Conservation (phyloP, 1,140 invertebrate species). For the Tribolium madens region DNA sequence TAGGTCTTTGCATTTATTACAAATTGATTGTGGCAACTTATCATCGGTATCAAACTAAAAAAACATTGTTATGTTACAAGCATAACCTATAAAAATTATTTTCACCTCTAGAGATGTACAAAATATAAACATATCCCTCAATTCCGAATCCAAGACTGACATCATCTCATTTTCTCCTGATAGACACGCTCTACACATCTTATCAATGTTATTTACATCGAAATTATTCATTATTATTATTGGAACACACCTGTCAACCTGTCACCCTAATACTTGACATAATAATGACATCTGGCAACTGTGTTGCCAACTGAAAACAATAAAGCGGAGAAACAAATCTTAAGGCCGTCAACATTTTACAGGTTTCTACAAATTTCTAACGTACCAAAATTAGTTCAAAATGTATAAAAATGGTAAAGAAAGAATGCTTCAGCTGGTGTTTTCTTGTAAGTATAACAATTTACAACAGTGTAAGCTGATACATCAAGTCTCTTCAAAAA, state of each 20-base stretch:
- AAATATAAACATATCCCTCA: constrained; percentile 50
- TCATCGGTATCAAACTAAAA: constrained; percentile 51
- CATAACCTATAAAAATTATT: constrained; percentile 11
- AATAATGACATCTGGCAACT: too few relatives aligned
- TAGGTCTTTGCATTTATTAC: constrained; percentile 50
- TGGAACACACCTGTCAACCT: neutral
- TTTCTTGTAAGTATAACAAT: too few relatives aligned
- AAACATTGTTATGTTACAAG: neutral
- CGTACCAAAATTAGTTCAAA: too few relatives aligned
- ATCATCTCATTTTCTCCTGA: constrained; percentile 48
- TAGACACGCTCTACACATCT: constrained; percentile 56
- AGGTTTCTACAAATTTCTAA: too few relatives aligned
- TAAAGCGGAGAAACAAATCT: too few relatives aligned
- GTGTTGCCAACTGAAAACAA: too few relatives aligned
- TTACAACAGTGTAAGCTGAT: too few relatives aligned
- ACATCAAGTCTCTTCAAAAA: too few relatives aligned
- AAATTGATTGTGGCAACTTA: constrained; percentile 50
- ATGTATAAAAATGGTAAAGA: too few relatives aligned
- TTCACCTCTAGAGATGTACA: constrained; percentile 53
- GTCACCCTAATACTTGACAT: neutral
- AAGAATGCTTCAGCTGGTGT: too few relatives aligned
- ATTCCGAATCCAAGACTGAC: constrained; percentile 45
- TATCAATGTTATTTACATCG: constrained; percentile 42
- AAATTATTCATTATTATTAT: constrained; percentile 42
- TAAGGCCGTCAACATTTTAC: too few relatives aligned